Conservation (phyloP, 2,888 invertebrate genomes). For the Aspidiotus rigidus region DNA sequence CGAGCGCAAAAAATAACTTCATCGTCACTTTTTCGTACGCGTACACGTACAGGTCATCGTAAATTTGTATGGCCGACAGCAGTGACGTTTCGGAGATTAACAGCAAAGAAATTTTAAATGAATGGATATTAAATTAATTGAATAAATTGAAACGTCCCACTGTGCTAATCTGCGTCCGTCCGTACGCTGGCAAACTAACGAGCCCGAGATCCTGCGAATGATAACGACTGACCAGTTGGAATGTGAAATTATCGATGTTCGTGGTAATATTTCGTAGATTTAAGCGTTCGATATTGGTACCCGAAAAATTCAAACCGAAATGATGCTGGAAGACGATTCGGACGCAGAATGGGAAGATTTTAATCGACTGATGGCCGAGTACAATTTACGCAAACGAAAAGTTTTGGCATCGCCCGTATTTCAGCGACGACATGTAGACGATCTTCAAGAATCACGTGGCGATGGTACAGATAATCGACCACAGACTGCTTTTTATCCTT, state of each 20-base stretch:
- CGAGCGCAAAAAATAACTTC: background rate
- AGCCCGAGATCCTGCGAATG: too few relatives aligned
- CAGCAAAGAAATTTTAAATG: background rate
- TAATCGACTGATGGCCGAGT: slow-evolving; percentile 47
- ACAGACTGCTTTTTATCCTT: slow-evolving; percentile 50
- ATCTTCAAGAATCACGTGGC: slow-evolving; percentile 4
- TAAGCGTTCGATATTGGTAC: too few relatives aligned
- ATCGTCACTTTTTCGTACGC: background rate
- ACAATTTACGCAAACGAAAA: slow-evolving; percentile 40
- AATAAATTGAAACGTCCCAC: slow-evolving; percentile 13
- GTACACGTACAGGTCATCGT: background rate
- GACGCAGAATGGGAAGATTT: slow-evolving; percentile 56
- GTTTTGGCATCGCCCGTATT: slow-evolving; percentile 37
- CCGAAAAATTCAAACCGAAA: background rate
- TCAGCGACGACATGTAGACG: slow-evolving; percentile 28
- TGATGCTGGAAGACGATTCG: slow-evolving; percentile 45
- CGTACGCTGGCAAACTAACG: too few relatives aligned
- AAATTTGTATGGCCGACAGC: too few relatives aligned
- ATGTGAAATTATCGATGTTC: too few relatives aligned
- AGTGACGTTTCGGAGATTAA: background rate
- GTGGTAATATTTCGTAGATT: too few relatives aligned
- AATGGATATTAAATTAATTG: slow-evolving; percentile 12
- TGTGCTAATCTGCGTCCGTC: too few relatives aligned
- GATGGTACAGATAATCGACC: background rate
- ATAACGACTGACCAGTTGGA: too few relatives aligned